Evolutionary conservation across 2,797 vertebrate species (phyloP).

Genomic region (Cyprinodon diabolis): DNA sequence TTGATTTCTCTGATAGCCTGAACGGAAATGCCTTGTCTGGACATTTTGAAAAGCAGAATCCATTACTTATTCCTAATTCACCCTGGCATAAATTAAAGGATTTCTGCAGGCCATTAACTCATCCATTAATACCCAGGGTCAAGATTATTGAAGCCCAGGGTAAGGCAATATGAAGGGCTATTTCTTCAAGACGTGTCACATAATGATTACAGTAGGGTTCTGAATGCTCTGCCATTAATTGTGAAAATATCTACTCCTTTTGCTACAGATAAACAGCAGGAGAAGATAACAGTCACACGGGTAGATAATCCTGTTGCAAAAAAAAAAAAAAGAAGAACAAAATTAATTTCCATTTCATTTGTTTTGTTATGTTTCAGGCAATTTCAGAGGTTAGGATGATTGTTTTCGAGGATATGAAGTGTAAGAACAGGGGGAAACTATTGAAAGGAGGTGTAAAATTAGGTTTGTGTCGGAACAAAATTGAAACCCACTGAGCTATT

Average conservation of each 20-base stretch:
- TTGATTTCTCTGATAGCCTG: slow-evolving; percentile 84
- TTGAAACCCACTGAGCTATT: slow-evolving; percentile 79
- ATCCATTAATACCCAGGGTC: slow-evolving; percentile 86
- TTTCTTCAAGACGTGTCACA: slow-evolving; percentile 81
- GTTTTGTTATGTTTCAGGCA: slow-evolving; percentile 81
- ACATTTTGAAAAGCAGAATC: slow-evolving; percentile 85
- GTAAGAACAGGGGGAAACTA: slow-evolving; percentile 63
- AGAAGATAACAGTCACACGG: slow-evolving; percentile 75
- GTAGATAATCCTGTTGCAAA: slow-evolving; percentile 78
- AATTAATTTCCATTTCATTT: slow-evolving; percentile 84
- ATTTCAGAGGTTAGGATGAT: slow-evolving; percentile 74
- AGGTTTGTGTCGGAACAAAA: slow-evolving; percentile 79
- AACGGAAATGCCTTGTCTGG: slow-evolving; percentile 83
- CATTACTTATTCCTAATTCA: slow-evolving; percentile 87
- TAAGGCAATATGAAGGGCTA: slow-evolving; percentile 82
- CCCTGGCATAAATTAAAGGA: slow-evolving; percentile 86
- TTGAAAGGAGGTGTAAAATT: slow-evolving; percentile 78
- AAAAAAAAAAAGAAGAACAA: slow-evolving; percentile 38
- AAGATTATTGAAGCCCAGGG: slow-evolving; percentile 84
- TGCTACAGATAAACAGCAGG: slow-evolving; percentile 80
- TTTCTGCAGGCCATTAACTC: slow-evolving; percentile 86
- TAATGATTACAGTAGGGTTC: slow-evolving; percentile 77
- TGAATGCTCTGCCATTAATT: slow-evolving; percentile 80
- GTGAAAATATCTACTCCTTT: slow-evolving; percentile 80
- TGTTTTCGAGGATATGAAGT: slow-evolving; percentile 78